phyloP scores from a whole-genome alignment of 2,113 vertebrate genomes.

The Rousettus leschenaultii region DNA sequence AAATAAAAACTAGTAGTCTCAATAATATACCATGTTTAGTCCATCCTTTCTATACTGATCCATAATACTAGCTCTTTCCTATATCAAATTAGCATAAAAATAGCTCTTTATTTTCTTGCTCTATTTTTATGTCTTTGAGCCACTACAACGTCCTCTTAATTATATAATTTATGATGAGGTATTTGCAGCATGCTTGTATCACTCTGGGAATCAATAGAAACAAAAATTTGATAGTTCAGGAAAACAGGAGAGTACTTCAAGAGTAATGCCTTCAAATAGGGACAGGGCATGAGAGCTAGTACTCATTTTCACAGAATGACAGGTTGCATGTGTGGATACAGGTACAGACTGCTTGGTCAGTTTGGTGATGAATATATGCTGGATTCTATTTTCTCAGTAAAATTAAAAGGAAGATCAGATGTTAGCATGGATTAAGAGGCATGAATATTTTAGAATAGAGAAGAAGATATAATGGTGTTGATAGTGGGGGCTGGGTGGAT shows the following conservation, averaged over 20 bases:
- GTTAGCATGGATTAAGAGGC: not conserved
- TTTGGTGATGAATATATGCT: not conserved
- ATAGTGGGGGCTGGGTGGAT: not conserved
- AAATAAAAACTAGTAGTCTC: not conserved
- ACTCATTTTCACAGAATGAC: not conserved
- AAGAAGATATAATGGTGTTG: not conserved
- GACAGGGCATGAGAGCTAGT: not conserved
- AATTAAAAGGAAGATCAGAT: not conserved
- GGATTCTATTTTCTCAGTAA: not conserved
- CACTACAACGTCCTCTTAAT: not conserved
- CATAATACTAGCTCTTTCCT: not conserved
- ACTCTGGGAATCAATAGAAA: not conserved
- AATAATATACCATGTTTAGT: not conserved
- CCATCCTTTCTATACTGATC: not conserved
- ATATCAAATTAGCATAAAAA: not conserved
- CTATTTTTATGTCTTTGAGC: not conserved
- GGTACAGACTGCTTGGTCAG: not conserved
- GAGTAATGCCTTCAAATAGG: not conserved
- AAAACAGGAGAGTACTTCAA: not conserved
- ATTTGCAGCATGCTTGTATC: not conserved
- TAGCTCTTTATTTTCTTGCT: not conserved
- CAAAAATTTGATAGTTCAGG: not conserved
- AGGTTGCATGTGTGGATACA: not conserved
- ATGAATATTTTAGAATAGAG: not conserved
- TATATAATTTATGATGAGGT: not conserved